Conservation (phyloP, 1,140 invertebrate genomes). For the Musca vetustissima region DNA sequence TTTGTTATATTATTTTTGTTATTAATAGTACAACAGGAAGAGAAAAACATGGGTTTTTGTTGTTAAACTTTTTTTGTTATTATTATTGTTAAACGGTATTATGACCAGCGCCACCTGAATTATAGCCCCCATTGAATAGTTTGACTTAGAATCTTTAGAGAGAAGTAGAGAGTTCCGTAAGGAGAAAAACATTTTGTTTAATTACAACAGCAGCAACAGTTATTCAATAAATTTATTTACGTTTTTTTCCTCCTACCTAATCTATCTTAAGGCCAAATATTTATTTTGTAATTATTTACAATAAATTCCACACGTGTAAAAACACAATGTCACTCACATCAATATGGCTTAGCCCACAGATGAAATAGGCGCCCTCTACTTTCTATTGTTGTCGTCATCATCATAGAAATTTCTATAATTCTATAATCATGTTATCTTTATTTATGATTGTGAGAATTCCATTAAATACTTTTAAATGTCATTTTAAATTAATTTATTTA, state of each 20-base stretch:
- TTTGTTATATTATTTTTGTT: neutral
- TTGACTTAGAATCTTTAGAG: neutral
- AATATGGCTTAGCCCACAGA: no score
- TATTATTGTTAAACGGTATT: neutral
- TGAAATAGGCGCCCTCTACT: no score
- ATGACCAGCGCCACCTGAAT: no score
- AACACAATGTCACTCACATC: no score
- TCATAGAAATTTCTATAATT: no score
- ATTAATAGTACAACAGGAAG: conserved; percentile 4
- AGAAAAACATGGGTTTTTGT: neutral
- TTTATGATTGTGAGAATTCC: no score
- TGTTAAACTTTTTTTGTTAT: neutral
- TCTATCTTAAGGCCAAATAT: conserved; percentile 4
- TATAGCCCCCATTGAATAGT: neutral
- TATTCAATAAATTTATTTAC: conserved; percentile 3
- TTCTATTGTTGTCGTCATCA: no score
- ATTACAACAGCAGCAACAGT: neutral
- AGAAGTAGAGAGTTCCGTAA: no score
- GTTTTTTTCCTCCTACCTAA: neutral
- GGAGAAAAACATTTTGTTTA: neutral
- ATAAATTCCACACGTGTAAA: no score
- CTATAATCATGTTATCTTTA: no score
- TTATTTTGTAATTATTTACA: neutral
- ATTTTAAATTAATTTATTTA: no score
- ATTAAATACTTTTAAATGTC: no score